Percentiles rank a stretch among this genome's conserved stretches.
Evolutionary conservation across 2,888 invertebrate species (phyloP).

Genomic region (Perizoma affinitatum): DNA sequence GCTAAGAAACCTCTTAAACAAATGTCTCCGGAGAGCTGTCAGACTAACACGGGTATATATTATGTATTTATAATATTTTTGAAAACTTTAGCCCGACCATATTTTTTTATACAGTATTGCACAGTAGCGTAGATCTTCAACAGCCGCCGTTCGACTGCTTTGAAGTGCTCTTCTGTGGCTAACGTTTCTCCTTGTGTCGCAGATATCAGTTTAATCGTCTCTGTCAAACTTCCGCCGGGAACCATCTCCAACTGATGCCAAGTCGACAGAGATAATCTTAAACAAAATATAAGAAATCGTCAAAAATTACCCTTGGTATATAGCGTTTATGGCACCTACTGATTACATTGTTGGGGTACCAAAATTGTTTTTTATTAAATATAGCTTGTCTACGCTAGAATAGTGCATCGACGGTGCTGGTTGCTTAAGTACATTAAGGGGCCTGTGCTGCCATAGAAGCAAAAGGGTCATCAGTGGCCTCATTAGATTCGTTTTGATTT

Average conservation of each 20-base stretch:
- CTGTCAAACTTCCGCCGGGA: conserved; percentile 88
- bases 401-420: too few species aligned
- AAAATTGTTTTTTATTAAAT: too few species aligned
- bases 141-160: conserved; percentile 90
- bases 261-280: conserved; percentile 88
- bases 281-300: conserved; percentile 7
- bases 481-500: too few species aligned
- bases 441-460: too few species aligned
- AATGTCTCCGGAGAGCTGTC: too few species aligned
- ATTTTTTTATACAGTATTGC: conserved; percentile 88
- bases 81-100: conserved; percentile 79
- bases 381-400: too few species aligned
- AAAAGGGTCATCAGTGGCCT: too few species aligned
- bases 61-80: conserved; percentile 45
- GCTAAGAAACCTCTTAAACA: too few species aligned
- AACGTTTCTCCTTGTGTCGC: conserved; percentile 85
- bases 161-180: conserved; percentile 88
- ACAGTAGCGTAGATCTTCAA: conserved; percentile 90
- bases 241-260: conserved; percentile 88
- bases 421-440: too few species aligned
- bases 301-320: background rate
- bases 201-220: conserved; percentile 73
- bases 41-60: too few species aligned
- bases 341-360: too few species aligned
- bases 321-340: too few species aligned